Percentiles rank a stretch among this genome's conserved stretches.
Conservation (phyloP, 2,888 invertebrate genomes). For the Phalangium opilio region DNA sequence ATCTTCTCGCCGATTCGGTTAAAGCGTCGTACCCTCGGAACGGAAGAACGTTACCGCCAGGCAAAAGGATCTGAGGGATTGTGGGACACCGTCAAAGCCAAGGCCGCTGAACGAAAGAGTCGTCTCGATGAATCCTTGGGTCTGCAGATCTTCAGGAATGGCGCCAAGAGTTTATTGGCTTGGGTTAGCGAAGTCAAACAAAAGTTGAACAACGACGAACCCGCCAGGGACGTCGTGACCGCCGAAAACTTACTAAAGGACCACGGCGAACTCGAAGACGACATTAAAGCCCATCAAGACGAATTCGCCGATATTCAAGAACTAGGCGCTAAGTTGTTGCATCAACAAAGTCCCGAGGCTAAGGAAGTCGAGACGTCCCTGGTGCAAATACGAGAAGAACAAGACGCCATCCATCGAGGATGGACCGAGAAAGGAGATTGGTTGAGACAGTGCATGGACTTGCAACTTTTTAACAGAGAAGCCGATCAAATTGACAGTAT, state of each 20-base stretch:
- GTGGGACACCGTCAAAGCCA: slow-evolving; percentile 74
- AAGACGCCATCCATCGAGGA: slow-evolving; percentile 55
- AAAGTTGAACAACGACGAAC: slow-evolving; percentile 57
- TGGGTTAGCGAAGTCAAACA: slow-evolving; percentile 70
- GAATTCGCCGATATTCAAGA: slow-evolving; percentile 73
- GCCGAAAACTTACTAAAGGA: slow-evolving; percentile 78
- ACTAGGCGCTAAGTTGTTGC: slow-evolving; percentile 41
- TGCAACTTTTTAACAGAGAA: slow-evolving; percentile 85
- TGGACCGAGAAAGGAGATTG: slow-evolving; percentile 75
- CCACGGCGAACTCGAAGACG: slow-evolving; percentile 77
- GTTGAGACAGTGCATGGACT: slow-evolving; percentile 69
- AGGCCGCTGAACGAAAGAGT: slow-evolving; percentile 65
- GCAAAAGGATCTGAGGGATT: slow-evolving; percentile 70
- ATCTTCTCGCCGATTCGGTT: slow-evolving; percentile 64
- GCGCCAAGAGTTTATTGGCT: slow-evolving; percentile 56
- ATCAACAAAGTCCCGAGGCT: slow-evolving; percentile 47
- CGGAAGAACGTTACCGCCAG: slow-evolving; percentile 64
- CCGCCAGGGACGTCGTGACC: slow-evolving; percentile 75
- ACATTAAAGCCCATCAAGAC: slow-evolving; percentile 74
- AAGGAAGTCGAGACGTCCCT: slow-evolving; percentile 60
- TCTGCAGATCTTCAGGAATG: slow-evolving; percentile 78
- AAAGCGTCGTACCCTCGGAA: slow-evolving; percentile 86
- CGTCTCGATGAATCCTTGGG: slow-evolving; percentile 87
- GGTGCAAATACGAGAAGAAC: slow-evolving; percentile 53
- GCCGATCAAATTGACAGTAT: slow-evolving; percentile 94